Conservation (phyloP, 2,888 invertebrate genomes). For the Netelia virgata region DNA sequence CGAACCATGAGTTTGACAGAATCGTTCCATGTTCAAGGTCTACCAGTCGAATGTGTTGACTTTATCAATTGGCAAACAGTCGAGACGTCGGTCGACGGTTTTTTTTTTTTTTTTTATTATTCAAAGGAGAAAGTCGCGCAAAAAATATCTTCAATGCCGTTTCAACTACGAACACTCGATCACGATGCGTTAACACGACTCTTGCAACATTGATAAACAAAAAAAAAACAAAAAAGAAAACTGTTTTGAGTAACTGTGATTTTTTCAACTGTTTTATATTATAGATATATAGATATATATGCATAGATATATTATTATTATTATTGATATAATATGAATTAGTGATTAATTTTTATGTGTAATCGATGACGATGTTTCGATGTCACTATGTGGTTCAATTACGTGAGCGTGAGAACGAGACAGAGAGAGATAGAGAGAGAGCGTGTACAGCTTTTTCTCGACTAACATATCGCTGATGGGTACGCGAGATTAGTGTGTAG, state of each 20-base stretch:
- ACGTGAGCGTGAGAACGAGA: conserved; percentile 58
- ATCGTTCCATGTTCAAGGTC: neutral
- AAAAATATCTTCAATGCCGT: conserved; percentile 9
- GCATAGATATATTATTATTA: conserved; percentile 72
- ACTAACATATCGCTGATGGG: conserved; percentile 81
- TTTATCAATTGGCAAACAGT: conserved; percentile 2
- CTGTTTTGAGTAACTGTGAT: conserved; percentile 83
- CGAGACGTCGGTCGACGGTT: conserved; percentile 4
- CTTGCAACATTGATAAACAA: conserved; percentile 51
- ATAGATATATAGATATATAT: conserved; percentile 75
- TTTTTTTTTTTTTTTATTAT: conserved; percentile 11
- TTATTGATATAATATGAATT: conserved; percentile 73
- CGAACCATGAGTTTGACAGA: conserved; percentile 13
- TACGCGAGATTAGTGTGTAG: conserved; percentile 63
- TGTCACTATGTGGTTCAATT: conserved; percentile 78
- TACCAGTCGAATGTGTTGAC: neutral
- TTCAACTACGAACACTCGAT: conserved; percentile 21
- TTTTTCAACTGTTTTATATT: conserved; percentile 83
- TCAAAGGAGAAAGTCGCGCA: conserved; percentile 7
- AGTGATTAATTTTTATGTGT: conserved; percentile 79
- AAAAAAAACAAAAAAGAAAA: conserved; percentile 68
- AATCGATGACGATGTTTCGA: conserved; percentile 78
- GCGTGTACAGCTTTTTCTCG: conserved; percentile 54
- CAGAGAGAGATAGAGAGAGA: neutral
- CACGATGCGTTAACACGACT: conserved; percentile 12